These are phyloP conservation scores for Bacillus rossius DNA, from an alignment of 1,140 invertebrate species.

Conservation along the genomic window DNA sequence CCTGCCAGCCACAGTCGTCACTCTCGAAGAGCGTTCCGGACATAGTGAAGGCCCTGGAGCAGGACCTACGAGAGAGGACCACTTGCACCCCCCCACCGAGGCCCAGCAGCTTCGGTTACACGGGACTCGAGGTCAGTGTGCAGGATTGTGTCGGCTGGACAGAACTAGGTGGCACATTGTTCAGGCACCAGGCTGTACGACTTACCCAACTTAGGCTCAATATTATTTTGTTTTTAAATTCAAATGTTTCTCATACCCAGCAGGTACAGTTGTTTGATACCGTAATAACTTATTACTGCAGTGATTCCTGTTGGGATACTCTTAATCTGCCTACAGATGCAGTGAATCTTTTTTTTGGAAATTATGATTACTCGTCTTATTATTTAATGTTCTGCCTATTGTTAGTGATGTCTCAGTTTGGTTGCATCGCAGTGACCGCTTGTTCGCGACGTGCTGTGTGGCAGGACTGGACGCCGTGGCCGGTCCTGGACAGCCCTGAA, in stretches of 20 bases:
- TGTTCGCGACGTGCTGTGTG: conserved; percentile 8
- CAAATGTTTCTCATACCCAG: too few relatives aligned
- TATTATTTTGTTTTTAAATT: too few relatives aligned
- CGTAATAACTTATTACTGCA: neutral
- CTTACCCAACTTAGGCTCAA: too few relatives aligned
- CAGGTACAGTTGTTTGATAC: too few relatives aligned
- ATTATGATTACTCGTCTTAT: too few relatives aligned
- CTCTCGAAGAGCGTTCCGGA: conserved; percentile 62
- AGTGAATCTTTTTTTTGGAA: too few relatives aligned
- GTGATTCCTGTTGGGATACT: neutral
- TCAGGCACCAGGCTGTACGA: too few relatives aligned
- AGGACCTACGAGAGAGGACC: conserved; percentile 48
- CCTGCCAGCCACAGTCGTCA: conserved; percentile 15
- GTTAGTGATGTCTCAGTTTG: too few relatives aligned
- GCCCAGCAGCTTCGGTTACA: conserved; percentile 18
- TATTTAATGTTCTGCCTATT: too few relatives aligned
- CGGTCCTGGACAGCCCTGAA: conserved; percentile 34
- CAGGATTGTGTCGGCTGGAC: too few relatives aligned
- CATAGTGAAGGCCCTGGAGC: conserved; percentile 64
- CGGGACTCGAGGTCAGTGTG: conserved; percentile 14
- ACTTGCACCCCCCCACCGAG: conserved; percentile 13
- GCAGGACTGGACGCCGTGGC: conserved; percentile 42
- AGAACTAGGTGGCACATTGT: too few relatives aligned
- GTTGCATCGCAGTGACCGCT: too few relatives aligned
- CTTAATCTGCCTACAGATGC: neutral